Percentiles rank a stretch among this genome's conserved stretches.
Evolutionary conservation across 2,797 vertebrate species (phyloP).

Genomic region (Rhinatrema bivittatum): DNA sequence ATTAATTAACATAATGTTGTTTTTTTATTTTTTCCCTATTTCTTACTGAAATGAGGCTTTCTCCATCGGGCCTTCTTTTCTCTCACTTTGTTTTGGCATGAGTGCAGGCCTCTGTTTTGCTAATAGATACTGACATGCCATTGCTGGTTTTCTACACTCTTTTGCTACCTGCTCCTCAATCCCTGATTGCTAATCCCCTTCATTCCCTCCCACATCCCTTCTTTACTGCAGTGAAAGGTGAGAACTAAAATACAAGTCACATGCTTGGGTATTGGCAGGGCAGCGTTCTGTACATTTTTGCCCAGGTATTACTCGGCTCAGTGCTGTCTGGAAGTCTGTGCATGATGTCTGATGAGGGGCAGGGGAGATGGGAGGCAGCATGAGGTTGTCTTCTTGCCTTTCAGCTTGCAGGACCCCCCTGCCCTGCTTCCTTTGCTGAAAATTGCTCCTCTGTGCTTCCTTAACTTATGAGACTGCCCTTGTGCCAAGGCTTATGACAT

Average conservation of each 20-base stretch:
- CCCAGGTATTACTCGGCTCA: too few species aligned
- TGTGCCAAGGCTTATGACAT: background rate
- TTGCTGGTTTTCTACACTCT: too few species aligned
- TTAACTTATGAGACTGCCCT: background rate
- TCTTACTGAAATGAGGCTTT: background rate
- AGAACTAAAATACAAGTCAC: too few species aligned
- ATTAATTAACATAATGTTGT: too few species aligned
- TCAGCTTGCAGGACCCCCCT: slow-evolving; percentile 5
- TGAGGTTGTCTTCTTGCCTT: slow-evolving; percentile 14
- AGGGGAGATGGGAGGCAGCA: background rate
- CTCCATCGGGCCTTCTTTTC: background rate
- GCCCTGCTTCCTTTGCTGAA: background rate
- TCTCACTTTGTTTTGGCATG: background rate
- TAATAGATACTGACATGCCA: too few species aligned
- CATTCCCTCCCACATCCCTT: too few species aligned
- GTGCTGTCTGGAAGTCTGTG: background rate
- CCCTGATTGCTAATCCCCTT: too few species aligned
- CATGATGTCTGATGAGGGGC: background rate
- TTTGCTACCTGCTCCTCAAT: too few species aligned
- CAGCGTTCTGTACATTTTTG: too few species aligned
- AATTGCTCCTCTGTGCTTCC: background rate
- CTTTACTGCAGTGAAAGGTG: too few species aligned
- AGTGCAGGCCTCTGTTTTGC: too few species aligned
- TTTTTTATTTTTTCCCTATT: background rate
- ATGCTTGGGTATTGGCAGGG: too few species aligned